These are phyloP conservation scores for Acanthacorydalis orientalis DNA, from an alignment of 2,888 invertebrate genomes.

Conservation along the genomic window DNA sequence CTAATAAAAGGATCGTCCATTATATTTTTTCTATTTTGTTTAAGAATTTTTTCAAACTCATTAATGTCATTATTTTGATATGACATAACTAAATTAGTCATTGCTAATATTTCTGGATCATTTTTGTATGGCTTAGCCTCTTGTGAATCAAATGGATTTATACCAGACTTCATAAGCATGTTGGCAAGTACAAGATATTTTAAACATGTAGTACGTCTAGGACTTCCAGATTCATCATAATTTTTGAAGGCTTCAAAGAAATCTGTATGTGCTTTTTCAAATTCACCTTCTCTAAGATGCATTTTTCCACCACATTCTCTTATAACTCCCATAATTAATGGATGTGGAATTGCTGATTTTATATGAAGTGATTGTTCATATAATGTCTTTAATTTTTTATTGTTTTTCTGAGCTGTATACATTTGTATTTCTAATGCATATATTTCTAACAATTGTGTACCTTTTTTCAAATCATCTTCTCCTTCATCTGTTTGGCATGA, in stretches of 20 bases:
- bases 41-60: constrained; percentile 92
- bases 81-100: constrained; percentile 94
- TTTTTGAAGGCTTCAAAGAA: constrained; percentile 99
- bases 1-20: constrained; percentile 99
- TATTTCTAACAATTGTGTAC: constrained; percentile 93
- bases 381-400: constrained; percentile 88
- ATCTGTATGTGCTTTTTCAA: constrained; percentile 97
- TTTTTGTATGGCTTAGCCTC: constrained; percentile 99
- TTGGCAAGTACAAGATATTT: constrained; percentile 97
- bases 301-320: constrained; percentile 99
- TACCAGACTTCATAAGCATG: constrained; percentile 99
- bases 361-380: constrained; percentile 98
- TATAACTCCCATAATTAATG: constrained; percentile 98
- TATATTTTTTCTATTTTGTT: constrained; percentile 84
- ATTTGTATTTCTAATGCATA: constrained; percentile 99
- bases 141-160: constrained; percentile 99
- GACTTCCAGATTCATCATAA: constrained; percentile 97
- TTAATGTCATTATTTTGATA: constrained; percentile 98
- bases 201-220: constrained; percentile 87
- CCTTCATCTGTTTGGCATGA: constrained; percentile 98
- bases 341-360: constrained; percentile 99
- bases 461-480: constrained; percentile 93
- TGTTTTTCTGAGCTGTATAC: constrained; percentile 99
- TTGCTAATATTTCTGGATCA: constrained; percentile 96
- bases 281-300: constrained; percentile 97